Evolutionary conservation across 2,888 invertebrate species (phyloP), one percentile per base, ranked within the genome.

Genomic region (Stenotaenia linearis): DNA sequence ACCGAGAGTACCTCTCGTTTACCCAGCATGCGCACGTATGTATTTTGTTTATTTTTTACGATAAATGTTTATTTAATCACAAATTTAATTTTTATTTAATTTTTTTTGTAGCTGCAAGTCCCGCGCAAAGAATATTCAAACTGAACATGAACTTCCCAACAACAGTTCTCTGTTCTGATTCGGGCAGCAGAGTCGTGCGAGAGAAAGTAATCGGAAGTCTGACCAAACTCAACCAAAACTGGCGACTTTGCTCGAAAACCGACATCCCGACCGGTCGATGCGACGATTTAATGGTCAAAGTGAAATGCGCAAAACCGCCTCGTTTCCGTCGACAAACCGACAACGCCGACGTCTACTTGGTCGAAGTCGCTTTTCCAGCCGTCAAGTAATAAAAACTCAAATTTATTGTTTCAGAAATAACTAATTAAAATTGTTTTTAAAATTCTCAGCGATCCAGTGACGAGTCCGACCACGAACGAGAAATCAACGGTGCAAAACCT

Each of bases 181-280:
- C 97, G 28, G 97, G 97, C 0, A 96, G 96, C 87, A 94, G 93
- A 78, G 97, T 97, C 0, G 89, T 97, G 5, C 90, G 94, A 75
- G 95, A 96, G 84, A 93, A 94, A 87, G 95, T 97, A 0, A 91
- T 93, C 82, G 92, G 91, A 83, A 95, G 96, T 9, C 93, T 98
- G 79, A 94, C 96, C 84, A 91, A 94, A 77, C 89, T 97, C 79
- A 97, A 98, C 86, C 91, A 95, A 83, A 95, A 97, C 84, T 98
- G 97, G 97, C 94, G 95, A 89, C 94, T 97, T 92, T 97, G 97
- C 86, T 95, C 96, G 0, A 94, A 95, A 85, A 91, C 94, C 81
- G 90, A 82, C 56, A 78, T 81, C 90, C 91, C 91, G 83, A 91
- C 91, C 30, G 91, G 93, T 75, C 95, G 95, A 85, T 97, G 97